Evolutionary conservation across 37 sponge, comb jelly and placozoan species (phyloP), one percentile per base, ranked within the genome.

Genomic region (Lycopodina hypogea): DNA sequence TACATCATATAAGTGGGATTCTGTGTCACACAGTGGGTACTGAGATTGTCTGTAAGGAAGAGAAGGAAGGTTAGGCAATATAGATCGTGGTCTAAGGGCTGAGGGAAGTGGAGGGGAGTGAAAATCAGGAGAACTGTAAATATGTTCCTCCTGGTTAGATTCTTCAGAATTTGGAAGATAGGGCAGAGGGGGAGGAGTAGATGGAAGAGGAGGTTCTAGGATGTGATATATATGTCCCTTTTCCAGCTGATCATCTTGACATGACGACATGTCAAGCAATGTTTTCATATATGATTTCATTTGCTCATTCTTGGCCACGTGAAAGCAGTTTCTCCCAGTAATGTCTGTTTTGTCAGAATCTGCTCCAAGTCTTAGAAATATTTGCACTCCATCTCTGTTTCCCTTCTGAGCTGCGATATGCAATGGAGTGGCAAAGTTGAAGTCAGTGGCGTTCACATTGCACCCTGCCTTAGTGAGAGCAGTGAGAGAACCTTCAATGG

Each of bases 351-450:
- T 51, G 29, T 88, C 41, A 18, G 84, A 80, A 35, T 88, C 78
- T 34, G 89, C 89, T 60, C 89, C 89, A 1, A 88, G 75, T 29
- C 80, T 42, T 66, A 88, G 77, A 3, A 88, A 75, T n/a, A 79
- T 63, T 18, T 83, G 75, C 26, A 83, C 52, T 30, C 64, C 45
- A 12, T 11, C 67, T 38, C 42, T 83, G 75, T 88, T 55, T 18
- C 74, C 89, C 38, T 56, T 83, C 69, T 83, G 85, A 2, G 89
- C 74, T 24, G 89, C 89, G 37, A 88, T 83, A 75, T 88, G 89
- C 32, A 88, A 60, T 60, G 89, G 84, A 26, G 89, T 88, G 11
- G 80, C 79, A 42, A 78, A 51, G 72, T 88, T 88, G 63, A 83
- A 88, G 48, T 88, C 89, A 21, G 66, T 78, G 28, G 64, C 23